These are phyloP conservation scores for Brachionus sp. DNA, from an alignment of 1,140 invertebrate genomes.

Conservation along the genomic window DNA sequence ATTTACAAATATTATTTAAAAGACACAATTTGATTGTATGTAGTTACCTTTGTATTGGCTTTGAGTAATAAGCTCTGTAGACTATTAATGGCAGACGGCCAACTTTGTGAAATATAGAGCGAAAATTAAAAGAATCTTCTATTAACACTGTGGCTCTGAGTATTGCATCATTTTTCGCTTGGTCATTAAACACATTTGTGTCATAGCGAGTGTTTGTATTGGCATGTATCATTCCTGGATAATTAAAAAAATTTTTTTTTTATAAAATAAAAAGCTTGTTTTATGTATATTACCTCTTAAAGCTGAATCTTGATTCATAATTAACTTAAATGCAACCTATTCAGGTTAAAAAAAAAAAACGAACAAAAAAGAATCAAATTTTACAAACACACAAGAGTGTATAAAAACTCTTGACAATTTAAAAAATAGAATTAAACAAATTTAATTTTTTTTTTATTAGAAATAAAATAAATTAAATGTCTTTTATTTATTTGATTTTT, in stretches of 20 bases:
- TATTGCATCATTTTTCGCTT: not conserved
- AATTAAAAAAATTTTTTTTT: not conserved
- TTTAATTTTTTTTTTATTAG: not conserved
- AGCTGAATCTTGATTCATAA: not conserved
- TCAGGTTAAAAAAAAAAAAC: not conserved
- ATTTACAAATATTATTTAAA: not conserved
- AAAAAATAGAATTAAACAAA: not conserved
- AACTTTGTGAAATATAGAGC: conserved; percentile 55
- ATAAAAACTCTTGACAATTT: not conserved
- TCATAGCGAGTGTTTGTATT: not conserved
- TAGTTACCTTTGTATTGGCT: conserved; percentile 50
- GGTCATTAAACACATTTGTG: not conserved
- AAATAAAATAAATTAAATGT: not conserved
- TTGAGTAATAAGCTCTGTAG: conserved; percentile 53
- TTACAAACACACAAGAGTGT: not conserved
- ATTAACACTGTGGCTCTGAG: conserved; percentile 15
- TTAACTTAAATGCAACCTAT: not conserved
- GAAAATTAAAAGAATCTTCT: conserved; percentile 43
- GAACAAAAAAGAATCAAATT: not conserved
- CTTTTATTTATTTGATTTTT: not conserved
- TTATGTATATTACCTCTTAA: not conserved
- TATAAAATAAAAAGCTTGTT: not conserved
- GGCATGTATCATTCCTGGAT: not conserved
- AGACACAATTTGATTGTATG: not conserved
- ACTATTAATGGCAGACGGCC: conserved; percentile 49